Base-by-base conservation (phyloP, 2,888 invertebrate species). In the Chelonus formosanus region DNA sequence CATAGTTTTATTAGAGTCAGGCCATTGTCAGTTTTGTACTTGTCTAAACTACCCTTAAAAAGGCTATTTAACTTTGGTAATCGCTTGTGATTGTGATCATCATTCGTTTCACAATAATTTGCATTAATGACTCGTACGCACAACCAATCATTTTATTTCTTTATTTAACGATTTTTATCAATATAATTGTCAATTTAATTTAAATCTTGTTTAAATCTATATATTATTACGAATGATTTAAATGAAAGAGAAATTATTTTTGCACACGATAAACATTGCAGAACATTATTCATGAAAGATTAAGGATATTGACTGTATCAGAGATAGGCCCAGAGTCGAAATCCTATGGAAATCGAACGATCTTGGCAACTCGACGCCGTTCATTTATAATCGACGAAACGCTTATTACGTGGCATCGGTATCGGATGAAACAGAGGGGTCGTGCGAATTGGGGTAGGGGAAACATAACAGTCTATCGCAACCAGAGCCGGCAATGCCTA, bases 1-100 rank as follows among this genome's bases (percentile, higher is more conserved):
- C 78, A 80, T 80, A 82, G 78, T 83, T 82, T 81, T 81, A 82
- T 81, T 78, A 78, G 78, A 77, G 43, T 44, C 8, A 31, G 7
- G 45, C 44, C 31, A 32, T 32, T 52, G 34, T 52, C 34, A 8
- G 7, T 31, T 7, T 34, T 34, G 6, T 31, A 8, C 31, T 52
- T 31, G 32, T 52, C 8, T 52, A 6, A 20, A 10, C 8, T 52
- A 31, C 7, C 52, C 32, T 8, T 20, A 48, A 48, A 20, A 40
- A 40, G 40, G 40, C 40, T 40, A 40, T 40, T 40, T 40, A 40
- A 40, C 40, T 40, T 40, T 40, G 40, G 40, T 40, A 6, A 40
- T 40, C 40, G 40, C 3, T 40, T 3, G 40, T 4, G 6, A 40
- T 40, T 40, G 40, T 40, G 40, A 40, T 40, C 40, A 40, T 40